A percentile compares a stretch with the other conserved stretches of the same genome.
phyloP scores from a whole-genome alignment of 2,113 vertebrate genomes.

The Condylura cristata region DNA sequence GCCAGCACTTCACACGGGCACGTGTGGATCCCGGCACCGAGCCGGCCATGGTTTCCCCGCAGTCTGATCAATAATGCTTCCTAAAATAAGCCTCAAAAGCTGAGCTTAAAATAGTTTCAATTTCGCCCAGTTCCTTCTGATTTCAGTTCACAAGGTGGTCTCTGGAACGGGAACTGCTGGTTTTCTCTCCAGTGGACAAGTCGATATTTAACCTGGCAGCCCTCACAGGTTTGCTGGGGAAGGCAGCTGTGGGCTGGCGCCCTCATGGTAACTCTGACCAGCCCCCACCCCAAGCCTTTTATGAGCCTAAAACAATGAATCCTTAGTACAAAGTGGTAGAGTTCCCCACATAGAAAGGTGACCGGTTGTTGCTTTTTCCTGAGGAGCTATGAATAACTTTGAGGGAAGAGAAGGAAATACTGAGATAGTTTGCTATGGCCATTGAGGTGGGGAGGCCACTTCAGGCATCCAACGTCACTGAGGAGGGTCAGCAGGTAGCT shows the following conservation, averaged over 20 bases:
- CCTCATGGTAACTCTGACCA: neutral
- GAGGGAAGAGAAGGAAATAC: neutral
- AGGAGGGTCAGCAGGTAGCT: neutral
- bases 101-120: constrained; percentile 65
- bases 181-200: constrained; percentile 16
- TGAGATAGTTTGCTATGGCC: neutral
- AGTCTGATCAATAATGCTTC: constrained; percentile 68
- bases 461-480: fast-evolving
- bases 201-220: neutral
- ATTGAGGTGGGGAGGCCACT: fast-evolving
- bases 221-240: neutral
- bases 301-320: neutral
- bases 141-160: constrained; percentile 68
- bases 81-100: constrained; percentile 35
- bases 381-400: neutral
- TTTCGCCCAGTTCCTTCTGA: constrained; percentile 57
- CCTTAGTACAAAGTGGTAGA: constrained; percentile 28
- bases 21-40: neutral
- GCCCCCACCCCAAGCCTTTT: neutral
- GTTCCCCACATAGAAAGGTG: neutral
- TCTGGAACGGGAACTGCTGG: constrained; percentile 48
- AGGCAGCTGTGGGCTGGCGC: neutral
- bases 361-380: neutral
- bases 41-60: neutral
- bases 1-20: neutral